A percentile compares a stretch with the other conserved stretches of the same genome.
Evolutionary conservation across 2,888 invertebrate species (phyloP).

Genomic region (Halocaridina rubra): DNA sequence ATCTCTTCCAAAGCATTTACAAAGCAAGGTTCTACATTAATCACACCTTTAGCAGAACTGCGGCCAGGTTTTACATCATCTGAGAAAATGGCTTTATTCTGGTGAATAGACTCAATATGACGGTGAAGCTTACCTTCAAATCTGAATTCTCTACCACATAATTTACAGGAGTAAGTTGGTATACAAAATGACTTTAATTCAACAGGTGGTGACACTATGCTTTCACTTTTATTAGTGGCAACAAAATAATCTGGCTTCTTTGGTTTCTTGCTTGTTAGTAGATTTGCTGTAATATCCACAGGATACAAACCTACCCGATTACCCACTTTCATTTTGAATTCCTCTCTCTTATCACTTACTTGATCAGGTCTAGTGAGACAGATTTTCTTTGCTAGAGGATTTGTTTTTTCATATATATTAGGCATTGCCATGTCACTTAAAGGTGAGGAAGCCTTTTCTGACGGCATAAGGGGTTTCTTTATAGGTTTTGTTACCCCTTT

Average conservation of each 20-base stretch:
- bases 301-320: slow-evolving; percentile 47
- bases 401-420: too few species aligned
- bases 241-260: slow-evolving; percentile 50
- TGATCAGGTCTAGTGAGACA: neutral
- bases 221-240: slow-evolving; percentile 14
- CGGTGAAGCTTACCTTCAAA: slow-evolving; percentile 63
- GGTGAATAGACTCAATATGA: slow-evolving; percentile 62
- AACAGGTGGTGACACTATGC: slow-evolving; percentile 57
- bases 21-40: neutral
- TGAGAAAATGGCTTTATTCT: slow-evolving; percentile 60
- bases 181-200: slow-evolving; percentile 62
- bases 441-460: neutral
- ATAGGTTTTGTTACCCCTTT: neutral
- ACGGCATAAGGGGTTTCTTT: neutral
- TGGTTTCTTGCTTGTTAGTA: neutral
- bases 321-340: slow-evolving; percentile 41
- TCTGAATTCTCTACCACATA: slow-evolving; percentile 61
- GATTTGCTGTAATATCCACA: slow-evolving; percentile 44
- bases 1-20: neutral
- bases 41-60: slow-evolving; percentile 1
- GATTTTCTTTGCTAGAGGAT: neutral
- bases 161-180: slow-evolving; percentile 62
- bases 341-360: neutral
- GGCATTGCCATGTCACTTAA: too few species aligned
- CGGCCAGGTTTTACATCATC: slow-evolving; percentile 62